Conservation (phyloP, 2,797 vertebrate genomes). For the Premnoplex brunnescens region DNA sequence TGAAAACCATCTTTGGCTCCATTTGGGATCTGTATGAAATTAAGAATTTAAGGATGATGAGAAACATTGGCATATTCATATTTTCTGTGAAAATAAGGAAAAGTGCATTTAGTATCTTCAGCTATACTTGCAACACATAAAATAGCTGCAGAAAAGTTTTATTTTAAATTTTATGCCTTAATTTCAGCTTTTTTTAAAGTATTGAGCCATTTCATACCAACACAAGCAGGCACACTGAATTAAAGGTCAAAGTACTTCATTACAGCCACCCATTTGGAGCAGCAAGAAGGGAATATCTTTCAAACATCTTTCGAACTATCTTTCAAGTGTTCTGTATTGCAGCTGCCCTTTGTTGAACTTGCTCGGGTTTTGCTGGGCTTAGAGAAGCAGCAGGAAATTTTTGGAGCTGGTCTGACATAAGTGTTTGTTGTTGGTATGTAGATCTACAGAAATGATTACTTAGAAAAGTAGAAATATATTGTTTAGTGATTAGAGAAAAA, state of each 20-base stretch:
- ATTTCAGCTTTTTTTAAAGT: neutral
- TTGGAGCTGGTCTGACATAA: neutral
- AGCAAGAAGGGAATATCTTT: constrained; percentile 18
- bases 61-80: neutral
- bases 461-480: neutral
- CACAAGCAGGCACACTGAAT: neutral
- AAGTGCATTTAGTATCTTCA: neutral
- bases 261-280: constrained; percentile 1
- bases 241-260: constrained; percentile 52
- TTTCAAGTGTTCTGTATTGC: neutral
- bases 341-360: constrained; percentile 46
- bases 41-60: neutral
- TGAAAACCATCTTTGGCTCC: neutral
- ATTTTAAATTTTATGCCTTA: neutral
- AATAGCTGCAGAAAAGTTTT: neutral
- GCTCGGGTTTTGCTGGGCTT: neutral
- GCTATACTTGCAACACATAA: neutral
- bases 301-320: constrained; percentile 24
- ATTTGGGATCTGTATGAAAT: neutral
- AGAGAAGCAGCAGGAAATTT: neutral
- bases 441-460: neutral
- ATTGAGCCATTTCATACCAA: neutral
- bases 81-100: neutral
- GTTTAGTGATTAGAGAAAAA: neutral
- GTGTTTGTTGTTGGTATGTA: neutral